Conservation (phyloP, 2,888 invertebrate genomes). For the Dasysyrphus tricinctus region DNA sequence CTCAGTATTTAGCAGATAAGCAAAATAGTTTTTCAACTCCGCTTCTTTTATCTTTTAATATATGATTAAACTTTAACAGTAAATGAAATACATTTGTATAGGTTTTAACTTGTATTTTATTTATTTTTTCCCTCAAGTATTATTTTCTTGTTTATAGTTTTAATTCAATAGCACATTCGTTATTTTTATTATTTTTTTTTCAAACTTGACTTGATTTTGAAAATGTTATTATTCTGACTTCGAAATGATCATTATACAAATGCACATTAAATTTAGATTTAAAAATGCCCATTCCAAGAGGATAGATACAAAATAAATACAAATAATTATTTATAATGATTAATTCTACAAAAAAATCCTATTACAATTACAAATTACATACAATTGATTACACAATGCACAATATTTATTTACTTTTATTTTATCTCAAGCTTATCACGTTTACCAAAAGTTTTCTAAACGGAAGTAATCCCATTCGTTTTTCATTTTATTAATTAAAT, state of each 20-base stretch:
- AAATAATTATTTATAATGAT: conserved; percentile 48
- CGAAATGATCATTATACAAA: conserved; percentile 51
- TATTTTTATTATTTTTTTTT: conserved; percentile 46
- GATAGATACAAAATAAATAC: conserved; percentile 68
- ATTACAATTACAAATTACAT: conserved; percentile 66
- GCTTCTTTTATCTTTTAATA: too few species aligned
- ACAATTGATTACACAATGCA: conserved; percentile 69
- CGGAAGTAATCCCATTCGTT: conserved; percentile 40
- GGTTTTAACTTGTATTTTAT: conserved; percentile 56
- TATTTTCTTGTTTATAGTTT: conserved; percentile 41
- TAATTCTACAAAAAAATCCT: conserved; percentile 61
- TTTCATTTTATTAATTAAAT: conserved; percentile 15
- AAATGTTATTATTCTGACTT: conserved; percentile 20
- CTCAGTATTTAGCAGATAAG: too few species aligned
- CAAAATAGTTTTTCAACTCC: too few species aligned
- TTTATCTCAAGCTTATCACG: conserved; percentile 71
- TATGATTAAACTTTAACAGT: too few species aligned
- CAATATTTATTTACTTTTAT: conserved; percentile 46
- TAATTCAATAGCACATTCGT: conserved; percentile 63
- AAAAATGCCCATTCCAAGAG: conserved; percentile 60
- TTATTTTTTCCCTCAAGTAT: conserved; percentile 54
- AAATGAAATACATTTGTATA: neutral
- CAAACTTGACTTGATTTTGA: conserved; percentile 43
- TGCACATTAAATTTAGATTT: conserved; percentile 29
- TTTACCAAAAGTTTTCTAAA: conserved; percentile 55